Percentiles rank a stretch among this genome's conserved stretches.
Conservation (phyloP, 2,113 vertebrate genomes). For the Parotia lawesii region DNA sequence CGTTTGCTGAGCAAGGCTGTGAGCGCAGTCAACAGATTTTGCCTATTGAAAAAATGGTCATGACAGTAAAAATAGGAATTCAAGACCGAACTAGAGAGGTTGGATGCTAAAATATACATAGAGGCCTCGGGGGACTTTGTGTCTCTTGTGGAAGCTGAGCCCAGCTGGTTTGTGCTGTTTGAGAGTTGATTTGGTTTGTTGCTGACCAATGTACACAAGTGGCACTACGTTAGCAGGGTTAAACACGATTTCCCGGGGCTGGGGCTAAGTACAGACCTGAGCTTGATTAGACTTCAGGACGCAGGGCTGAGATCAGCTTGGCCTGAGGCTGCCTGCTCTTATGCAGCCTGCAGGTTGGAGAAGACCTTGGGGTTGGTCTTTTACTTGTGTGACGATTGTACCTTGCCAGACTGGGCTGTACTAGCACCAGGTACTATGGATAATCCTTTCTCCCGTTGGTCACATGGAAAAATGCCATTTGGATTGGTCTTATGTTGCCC, state of each 20-base stretch:
- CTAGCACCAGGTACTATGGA: fast-evolving
- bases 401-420: background rate
- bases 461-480: background rate
- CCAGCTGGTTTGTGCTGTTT: background rate
- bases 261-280: background rate
- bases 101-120: background rate
- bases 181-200: background rate
- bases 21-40: background rate
- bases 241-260: background rate
- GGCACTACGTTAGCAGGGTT: background rate
- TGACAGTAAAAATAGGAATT: background rate
- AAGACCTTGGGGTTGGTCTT: background rate
- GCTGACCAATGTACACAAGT: fast-evolving
- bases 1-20: background rate
- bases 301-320: background rate
- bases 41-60: background rate
- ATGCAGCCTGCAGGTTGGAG: background rate
- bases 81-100: background rate
- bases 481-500: background rate
- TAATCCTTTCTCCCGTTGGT: background rate
- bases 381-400: background rate
- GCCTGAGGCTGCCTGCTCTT: background rate
- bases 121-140: background rate
- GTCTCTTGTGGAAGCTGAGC: background rate
- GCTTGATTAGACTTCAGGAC: fast-evolving